Percentiles rank a stretch among this genome's conserved stretches.
These are phyloP conservation scores for Nothobranchius furzeri DNA, from an alignment of 2,113 vertebrate genomes.

Conservation along the genomic window DNA sequence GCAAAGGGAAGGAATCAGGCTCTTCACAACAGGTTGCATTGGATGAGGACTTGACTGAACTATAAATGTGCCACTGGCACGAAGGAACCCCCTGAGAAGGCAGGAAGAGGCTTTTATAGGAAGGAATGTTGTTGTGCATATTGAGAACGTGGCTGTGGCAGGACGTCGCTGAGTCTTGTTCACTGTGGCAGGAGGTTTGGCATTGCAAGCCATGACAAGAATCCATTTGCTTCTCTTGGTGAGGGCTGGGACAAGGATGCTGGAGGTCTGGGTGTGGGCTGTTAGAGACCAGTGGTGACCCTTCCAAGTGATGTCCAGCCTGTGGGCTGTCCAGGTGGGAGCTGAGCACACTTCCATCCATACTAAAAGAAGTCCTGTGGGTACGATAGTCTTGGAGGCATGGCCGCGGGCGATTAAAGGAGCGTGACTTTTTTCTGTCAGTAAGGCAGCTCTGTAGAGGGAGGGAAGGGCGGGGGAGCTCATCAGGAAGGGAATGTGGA, in stretches of 20 bases:
- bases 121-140: constrained; percentile 57
- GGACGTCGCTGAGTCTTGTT: constrained; percentile 51
- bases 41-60: constrained; percentile 58
- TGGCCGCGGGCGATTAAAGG: constrained; percentile 83
- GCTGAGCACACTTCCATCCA: constrained; percentile 87
- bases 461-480: constrained; percentile 78
- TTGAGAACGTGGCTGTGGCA: constrained; percentile 48
- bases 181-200: constrained; percentile 63
- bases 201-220: constrained; percentile 52
- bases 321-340: constrained; percentile 87
- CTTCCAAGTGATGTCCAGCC: constrained; percentile 79
- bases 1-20: constrained; percentile 69
- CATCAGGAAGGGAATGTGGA: constrained; percentile 80
- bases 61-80: constrained; percentile 82
- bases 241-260: constrained; percentile 69
- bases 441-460: constrained; percentile 87
- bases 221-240: constrained; percentile 78
- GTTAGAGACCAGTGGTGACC: constrained; percentile 61
- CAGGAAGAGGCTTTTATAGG: constrained; percentile 64
- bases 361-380: constrained; percentile 87
- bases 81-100: constrained; percentile 58
- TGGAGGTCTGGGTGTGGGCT: constrained; percentile 57
- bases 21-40: constrained; percentile 77
- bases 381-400: constrained; percentile 84
- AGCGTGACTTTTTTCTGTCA: constrained; percentile 85